phyloP scores from a whole-genome alignment of 1,140 invertebrate genomes.

The Penaeus chinensis region DNA sequence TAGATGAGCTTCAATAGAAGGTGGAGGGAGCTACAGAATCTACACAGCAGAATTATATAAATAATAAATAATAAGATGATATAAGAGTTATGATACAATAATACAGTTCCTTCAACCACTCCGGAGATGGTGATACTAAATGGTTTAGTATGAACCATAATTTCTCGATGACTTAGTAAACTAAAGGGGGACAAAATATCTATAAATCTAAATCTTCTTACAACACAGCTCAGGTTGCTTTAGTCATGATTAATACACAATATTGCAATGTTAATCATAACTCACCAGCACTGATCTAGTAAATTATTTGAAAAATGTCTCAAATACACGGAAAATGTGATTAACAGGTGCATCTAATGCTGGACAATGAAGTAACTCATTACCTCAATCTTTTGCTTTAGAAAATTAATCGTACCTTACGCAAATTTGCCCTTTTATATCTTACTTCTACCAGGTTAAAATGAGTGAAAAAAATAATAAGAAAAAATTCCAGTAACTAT shows the following conservation, averaged over 20 bases:
- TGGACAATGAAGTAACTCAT: no score
- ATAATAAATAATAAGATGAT: slow-evolving; percentile 32
- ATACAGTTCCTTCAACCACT: slow-evolving; percentile 51
- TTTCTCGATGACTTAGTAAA: not conserved
- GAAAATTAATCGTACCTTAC: no score
- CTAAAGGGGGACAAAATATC: not conserved
- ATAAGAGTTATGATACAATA: slow-evolving; percentile 47
- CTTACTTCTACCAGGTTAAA: no score
- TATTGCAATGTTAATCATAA: no score
- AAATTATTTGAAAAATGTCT: no score
- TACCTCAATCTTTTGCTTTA: no score
- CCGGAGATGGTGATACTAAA: slow-evolving; percentile 33
- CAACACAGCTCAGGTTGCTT: no score
- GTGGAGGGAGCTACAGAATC: slow-evolving; percentile 5
- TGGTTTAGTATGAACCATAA: not conserved
- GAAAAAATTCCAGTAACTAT: not conserved
- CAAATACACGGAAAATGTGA: no score
- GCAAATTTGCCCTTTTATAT: no score
- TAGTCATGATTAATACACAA: no score
- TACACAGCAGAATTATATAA: slow-evolving; percentile 42
- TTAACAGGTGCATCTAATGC: no score
- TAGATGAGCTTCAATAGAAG: slow-evolving; percentile 26
- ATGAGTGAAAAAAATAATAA: not conserved
- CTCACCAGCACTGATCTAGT: no score
- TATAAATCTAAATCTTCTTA: not conserved